Evolutionary conservation across 2,797 vertebrate genomes (phyloP), one percentile per base, ranked within the genome.

Genomic region (Poecile montanus): DNA sequence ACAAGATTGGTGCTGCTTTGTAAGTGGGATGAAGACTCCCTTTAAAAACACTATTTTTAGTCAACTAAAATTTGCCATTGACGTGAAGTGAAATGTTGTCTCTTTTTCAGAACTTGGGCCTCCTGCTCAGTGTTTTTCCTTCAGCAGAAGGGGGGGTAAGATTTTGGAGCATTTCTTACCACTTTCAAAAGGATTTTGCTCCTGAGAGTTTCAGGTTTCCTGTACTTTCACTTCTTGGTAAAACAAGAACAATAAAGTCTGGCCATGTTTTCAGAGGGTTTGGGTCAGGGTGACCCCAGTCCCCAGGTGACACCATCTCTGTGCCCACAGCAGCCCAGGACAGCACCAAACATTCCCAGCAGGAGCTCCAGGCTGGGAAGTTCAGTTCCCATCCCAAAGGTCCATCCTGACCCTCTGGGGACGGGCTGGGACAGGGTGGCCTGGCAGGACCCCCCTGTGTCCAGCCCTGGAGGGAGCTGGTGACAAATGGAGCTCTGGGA

Each of bases 11-110:
- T 53, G 60, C 57, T 85, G 23, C 85, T 74, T 61, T 89, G 32
- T n/a, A 63, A 92, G 68, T 10, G 4, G 70, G 67, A 74, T 80
- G 70, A 93, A 38, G 53, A 51, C 1, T 27, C 29, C 57, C 63
- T 88, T 93, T 70, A 87, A 68, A 89, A 89, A 11, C 63, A 67
- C 65, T 95, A 80, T 83, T 93, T 94, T 96, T 95, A 88, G 87
- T 67, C 57, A 47, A 42, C 32, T 71, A 20, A 61, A 89, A 77
- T 79, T 73, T 89, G 32, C 57, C 72, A 81, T 51, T 20, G 16
- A 81, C 70, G 30, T 2, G 48, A 79, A 94, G 45, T 13, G 32
- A 74, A 57, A 57, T 44, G 60, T 92, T 84, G n/a, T 53, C 75
- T 74, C 53, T 48, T 70, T 62, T 65, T 20, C 77, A 63, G 71